phyloP scores from a whole-genome alignment of 2,888 invertebrate species.

The Pediacus dermestoides region DNA sequence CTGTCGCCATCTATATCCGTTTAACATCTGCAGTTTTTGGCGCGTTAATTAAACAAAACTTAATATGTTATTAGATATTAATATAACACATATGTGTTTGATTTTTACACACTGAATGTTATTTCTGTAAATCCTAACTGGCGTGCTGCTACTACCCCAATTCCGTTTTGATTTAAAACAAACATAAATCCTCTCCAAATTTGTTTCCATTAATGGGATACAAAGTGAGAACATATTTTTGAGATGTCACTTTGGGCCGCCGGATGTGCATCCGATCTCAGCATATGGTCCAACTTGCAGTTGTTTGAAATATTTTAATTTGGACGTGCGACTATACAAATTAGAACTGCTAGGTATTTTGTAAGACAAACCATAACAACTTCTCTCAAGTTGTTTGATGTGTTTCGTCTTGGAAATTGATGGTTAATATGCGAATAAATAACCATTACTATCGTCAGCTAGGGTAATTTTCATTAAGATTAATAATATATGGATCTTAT shows the following conservation, averaged over 20 bases:
- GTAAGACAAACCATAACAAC: too few relatives aligned
- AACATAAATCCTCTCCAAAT: slow-evolving; percentile 41
- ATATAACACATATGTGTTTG: slow-evolving; percentile 27
- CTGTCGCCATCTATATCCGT: too few relatives aligned
- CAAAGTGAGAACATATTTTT: slow-evolving; percentile 47
- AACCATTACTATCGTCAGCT: too few relatives aligned
- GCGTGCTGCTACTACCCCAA: not conserved
- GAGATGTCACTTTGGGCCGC: slow-evolving; percentile 35
- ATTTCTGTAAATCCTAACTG: slow-evolving; percentile 9
- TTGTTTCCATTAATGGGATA: slow-evolving; percentile 46
- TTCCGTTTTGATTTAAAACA: slow-evolving; percentile 31
- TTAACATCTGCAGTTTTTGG: too few relatives aligned
- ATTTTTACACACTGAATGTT: slow-evolving; percentile 20
- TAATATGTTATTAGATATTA: too few relatives aligned
- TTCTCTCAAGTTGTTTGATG: too few relatives aligned
- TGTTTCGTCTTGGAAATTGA: too few relatives aligned
- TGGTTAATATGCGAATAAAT: too few relatives aligned
- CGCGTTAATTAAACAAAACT: too few relatives aligned
- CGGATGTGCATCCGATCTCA: slow-evolving; percentile 40
- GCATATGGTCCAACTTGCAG: slow-evolving; percentile 37
- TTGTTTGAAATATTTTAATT: slow-evolving; percentile 45
- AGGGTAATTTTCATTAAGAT: slow-evolving; percentile 3
- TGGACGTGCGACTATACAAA: slow-evolving; percentile 33
- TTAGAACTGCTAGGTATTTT: slow-evolving; percentile 24
- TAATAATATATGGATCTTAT: slow-evolving; percentile 4